phyloP scores from a whole-genome alignment of 2,888 invertebrate species.

The Polyommatus icarus region DNA sequence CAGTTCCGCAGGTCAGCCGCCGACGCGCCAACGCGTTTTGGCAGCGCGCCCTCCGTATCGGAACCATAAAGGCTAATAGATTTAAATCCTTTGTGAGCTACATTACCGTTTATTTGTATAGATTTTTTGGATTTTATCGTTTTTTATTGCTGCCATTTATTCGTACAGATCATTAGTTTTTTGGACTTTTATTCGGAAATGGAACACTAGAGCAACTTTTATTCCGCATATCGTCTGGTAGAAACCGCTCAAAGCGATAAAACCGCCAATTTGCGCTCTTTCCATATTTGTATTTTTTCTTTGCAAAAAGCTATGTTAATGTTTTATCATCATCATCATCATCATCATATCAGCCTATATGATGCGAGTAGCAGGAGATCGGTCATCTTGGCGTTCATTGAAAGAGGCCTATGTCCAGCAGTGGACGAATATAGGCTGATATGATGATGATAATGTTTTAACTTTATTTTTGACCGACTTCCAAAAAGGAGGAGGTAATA shows the following conservation, averaged over 20 bases:
- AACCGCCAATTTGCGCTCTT: no score
- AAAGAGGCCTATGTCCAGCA: no score
- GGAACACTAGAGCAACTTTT: background rate
- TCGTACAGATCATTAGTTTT: constrained; percentile 17
- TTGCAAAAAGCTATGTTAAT: background rate
- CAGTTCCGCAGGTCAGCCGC: constrained; percentile 46
- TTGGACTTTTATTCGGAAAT: background rate
- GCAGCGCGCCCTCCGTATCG: constrained; percentile 48
- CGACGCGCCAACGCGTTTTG: constrained; percentile 48
- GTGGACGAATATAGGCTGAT: no score
- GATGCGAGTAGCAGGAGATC: no score
- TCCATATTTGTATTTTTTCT: background rate
- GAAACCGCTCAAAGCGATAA: no score
- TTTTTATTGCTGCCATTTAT: background rate
- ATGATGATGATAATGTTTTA: no score
- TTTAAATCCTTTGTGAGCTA: constrained; percentile 24
- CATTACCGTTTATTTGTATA: constrained; percentile 17
- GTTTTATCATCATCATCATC: no score
- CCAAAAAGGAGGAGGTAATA: no score
- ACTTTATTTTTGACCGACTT: no score
- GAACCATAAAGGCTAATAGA: constrained; percentile 40
- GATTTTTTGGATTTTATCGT: constrained; percentile 7
- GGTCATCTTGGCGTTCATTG: no score
- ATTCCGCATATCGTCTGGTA: no score
- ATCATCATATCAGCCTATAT: no score